A percentile compares a stretch with the other conserved stretches of the same genome.
These are phyloP conservation scores for Geodia barretti DNA, from an alignment of 37 sponge, comb jelly and placozoan genomes.

Conservation along the genomic window DNA sequence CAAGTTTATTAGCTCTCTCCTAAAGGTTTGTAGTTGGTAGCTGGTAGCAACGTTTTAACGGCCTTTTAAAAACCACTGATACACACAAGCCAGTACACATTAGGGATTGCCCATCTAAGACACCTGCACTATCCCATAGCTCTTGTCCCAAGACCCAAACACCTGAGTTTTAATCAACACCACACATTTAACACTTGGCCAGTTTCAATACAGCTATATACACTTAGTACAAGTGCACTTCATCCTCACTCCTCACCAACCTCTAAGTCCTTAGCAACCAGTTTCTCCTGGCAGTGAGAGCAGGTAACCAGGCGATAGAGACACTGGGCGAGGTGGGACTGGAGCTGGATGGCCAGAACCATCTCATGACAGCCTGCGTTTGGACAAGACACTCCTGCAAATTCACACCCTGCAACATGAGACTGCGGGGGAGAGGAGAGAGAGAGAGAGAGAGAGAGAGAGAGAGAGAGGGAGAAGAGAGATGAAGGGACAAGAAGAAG, in stretches of 20 bases:
- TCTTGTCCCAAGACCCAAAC: background rate
- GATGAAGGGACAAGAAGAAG: background rate
- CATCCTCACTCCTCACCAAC: slow-evolving; percentile 4
- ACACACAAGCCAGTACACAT: too few relatives aligned
- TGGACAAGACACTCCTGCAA: slow-evolving; percentile 33
- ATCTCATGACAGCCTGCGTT: slow-evolving; percentile 31
- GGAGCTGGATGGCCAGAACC: slow-evolving; percentile 10
- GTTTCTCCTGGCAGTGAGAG: slow-evolving; percentile 14
- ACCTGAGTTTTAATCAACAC: slow-evolving; percentile 18
- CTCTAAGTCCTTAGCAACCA: slow-evolving; percentile 22
- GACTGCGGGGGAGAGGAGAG: background rate
- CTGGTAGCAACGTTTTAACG: too few relatives aligned
- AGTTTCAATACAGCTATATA: background rate
- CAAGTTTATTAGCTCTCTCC: too few relatives aligned
- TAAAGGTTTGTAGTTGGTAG: too few relatives aligned
- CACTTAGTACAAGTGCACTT: background rate
- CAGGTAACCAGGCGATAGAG: slow-evolving; percentile 10
- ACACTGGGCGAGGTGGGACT: slow-evolving; percentile 40
- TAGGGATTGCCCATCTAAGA: background rate
- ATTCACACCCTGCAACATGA: slow-evolving; percentile 41
- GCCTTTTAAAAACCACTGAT: too few relatives aligned
- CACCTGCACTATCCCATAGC: background rate
- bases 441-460: background rate
- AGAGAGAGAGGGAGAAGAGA: background rate
- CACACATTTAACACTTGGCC: background rate